Evolutionary conservation across 1,140 invertebrate genomes (phyloP).

Genomic region (Venturia canescens): DNA sequence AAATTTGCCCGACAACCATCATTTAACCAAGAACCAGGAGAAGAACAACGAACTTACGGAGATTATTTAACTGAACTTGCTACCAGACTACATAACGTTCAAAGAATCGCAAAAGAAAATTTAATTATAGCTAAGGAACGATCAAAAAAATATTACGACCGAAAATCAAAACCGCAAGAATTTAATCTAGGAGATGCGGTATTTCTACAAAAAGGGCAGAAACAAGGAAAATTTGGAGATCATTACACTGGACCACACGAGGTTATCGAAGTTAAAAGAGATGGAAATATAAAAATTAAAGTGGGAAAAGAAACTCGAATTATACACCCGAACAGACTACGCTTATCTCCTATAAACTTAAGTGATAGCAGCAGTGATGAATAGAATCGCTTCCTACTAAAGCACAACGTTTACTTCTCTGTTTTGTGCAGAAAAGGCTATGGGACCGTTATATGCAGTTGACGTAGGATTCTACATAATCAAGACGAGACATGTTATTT

Average conservation of each 20-base stretch:
- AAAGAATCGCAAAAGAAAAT: slow-evolving; percentile 12
- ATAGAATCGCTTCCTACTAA: too few relatives aligned
- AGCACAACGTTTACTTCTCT: too few relatives aligned
- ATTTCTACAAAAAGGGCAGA: slow-evolving; percentile 1
- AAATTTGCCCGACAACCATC: slow-evolving; percentile 4
- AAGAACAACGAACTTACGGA: slow-evolving; percentile 11
- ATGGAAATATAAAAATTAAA: slow-evolving; percentile 38
- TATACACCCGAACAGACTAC: slow-evolving; percentile 6
- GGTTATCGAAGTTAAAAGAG: background rate
- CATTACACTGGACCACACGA: slow-evolving; percentile 36
- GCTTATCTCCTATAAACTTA: background rate
- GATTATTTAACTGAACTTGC: slow-evolving; percentile 12
- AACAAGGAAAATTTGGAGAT: slow-evolving; percentile 5
- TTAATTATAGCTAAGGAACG: background rate
- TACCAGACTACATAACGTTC: background rate
- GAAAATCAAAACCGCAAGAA: slow-evolving; percentile 5
- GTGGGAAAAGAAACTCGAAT: too few relatives aligned
- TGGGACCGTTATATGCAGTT: too few relatives aligned
- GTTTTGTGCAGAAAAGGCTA: background rate
- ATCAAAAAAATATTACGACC: slow-evolving; percentile 15
- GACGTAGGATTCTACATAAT: too few relatives aligned
- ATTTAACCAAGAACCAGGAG: background rate
- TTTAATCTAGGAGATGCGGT: slow-evolving; percentile 3
- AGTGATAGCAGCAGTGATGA: background rate
- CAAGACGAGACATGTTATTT: background rate